phyloP scores from a whole-genome alignment of 2,888 invertebrate species.

The Labia minor region DNA sequence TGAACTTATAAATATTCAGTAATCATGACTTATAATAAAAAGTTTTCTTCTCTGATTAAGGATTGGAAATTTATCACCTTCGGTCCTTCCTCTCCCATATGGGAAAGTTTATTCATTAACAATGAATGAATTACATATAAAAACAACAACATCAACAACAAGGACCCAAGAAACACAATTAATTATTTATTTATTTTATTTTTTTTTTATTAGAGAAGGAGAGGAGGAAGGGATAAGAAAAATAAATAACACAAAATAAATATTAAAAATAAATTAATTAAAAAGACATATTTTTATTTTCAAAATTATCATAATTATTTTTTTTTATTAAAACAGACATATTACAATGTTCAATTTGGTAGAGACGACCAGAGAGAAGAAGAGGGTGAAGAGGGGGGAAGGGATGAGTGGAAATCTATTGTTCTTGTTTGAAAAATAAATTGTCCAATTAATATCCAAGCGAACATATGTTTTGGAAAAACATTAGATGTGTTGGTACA shows the following conservation, averaged over 20 bases:
- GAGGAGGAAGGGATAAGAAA: background rate
- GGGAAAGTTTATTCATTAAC: too few species aligned
- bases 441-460: background rate
- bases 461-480: slow-evolving; percentile 1
- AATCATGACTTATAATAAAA: too few species aligned
- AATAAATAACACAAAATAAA: background rate
- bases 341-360: background rate
- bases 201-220: background rate
- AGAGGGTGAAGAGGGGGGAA: background rate
- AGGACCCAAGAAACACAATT: too few species aligned
- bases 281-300: background rate
- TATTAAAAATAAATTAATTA: background rate
- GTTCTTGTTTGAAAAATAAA: background rate
- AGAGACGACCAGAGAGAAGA: too few species aligned
- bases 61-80: too few species aligned
- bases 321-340: background rate
- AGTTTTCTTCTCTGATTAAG: too few species aligned
- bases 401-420: background rate
- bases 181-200: background rate
- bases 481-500: background rate
- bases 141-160: too few species aligned
- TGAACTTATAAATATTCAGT: too few species aligned
- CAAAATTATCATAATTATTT: too few species aligned
- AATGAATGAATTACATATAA: background rate
- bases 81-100: too few species aligned